Base-by-base conservation (phyloP, 2,797 vertebrate genomes). In the Pyrocephalus nanus region DNA sequence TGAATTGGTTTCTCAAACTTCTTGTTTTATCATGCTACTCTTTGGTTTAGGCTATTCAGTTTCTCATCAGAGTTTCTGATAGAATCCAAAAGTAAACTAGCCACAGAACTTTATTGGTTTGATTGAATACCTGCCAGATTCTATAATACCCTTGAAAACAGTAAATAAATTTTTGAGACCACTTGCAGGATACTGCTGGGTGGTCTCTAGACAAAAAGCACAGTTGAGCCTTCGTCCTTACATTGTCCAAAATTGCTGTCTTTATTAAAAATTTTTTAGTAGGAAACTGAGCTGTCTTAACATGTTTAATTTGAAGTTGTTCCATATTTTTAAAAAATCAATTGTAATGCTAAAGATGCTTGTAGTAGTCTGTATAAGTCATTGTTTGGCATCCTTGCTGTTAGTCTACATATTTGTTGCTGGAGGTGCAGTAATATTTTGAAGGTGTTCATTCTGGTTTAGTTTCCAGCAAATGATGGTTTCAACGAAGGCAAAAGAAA, bases 161-260 rank as follows among this genome's bases (percentile, higher is more conserved):
- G 43, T 20, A 69, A 82, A 27, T 79, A 19, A 71, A 50, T 7
- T 36, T 72, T 90, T 61, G 25, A 78, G 38, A 62, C 15, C 6
- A 3, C 20, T 61, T 92, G 51, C n/a, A 66, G 42, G 12, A 40
- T 42, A 12, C 18, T 26, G 23, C 32, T 82, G 43, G 2, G 8
- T 72, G 38, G n/a, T 40, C 42, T 71, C 18, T 58, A 4, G 36
- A 55, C 8, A 11, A 27, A 55, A 42, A 57, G 7, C 26, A 62
- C 34, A 79, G 29, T 8, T 58, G 29, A 53, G 3, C 9, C 16
- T 80, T 86, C 11, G 1, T 54, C 12, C 16, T 86, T 69, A 2
- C 45, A 30, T 48, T 0, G 0, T 62, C 17, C 58, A 62, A 58
- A 78, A 12, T 25, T 57, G 15, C 34, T 70, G 20, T 32, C 43